These are phyloP conservation scores for Sthenelais limicola DNA, from an alignment of 2,888 invertebrate genomes.

Conservation along the genomic window DNA sequence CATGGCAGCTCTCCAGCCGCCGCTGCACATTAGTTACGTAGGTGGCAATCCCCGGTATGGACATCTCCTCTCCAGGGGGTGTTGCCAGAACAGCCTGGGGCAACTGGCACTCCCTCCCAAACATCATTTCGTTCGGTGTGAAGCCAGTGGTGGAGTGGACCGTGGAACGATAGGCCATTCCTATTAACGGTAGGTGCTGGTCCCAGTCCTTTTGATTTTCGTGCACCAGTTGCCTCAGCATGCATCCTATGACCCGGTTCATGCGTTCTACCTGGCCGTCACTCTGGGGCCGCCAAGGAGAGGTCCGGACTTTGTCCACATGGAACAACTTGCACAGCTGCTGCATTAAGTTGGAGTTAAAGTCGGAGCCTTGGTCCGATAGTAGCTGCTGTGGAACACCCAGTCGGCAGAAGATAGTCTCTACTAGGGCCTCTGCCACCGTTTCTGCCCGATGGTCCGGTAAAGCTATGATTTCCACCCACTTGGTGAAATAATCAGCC, in stretches of 20 bases:
- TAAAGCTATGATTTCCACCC: conserved; percentile 8
- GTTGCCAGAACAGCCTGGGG: conserved; percentile 43
- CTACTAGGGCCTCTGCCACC: conserved; percentile 3
- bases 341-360: not conserved
- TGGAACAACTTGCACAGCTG: not conserved
- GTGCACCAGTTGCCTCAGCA: not conserved
- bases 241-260: too few relatives aligned
- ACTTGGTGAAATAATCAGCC: conserved; percentile 10
- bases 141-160: conserved; percentile 49
- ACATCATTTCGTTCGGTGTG: conserved; percentile 49
- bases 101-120: conserved; percentile 47
- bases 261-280: too few relatives aligned
- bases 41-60: not conserved
- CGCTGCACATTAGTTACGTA: not conserved
- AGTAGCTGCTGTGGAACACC: conserved; percentile 10
- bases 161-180: conserved; percentile 54
- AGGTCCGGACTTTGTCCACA: not conserved
- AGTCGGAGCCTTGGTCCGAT: conserved; percentile 25
- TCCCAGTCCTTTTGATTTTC: conserved; percentile 58
- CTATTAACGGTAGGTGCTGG: conserved; percentile 49
- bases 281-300: not conserved
- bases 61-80: not conserved
- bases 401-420: not conserved
- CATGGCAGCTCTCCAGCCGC: not conserved
- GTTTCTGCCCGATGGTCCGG: conserved; percentile 24